Conservation (phyloP, 1,140 invertebrate genomes). For the Drosophila sechellia region DNA sequence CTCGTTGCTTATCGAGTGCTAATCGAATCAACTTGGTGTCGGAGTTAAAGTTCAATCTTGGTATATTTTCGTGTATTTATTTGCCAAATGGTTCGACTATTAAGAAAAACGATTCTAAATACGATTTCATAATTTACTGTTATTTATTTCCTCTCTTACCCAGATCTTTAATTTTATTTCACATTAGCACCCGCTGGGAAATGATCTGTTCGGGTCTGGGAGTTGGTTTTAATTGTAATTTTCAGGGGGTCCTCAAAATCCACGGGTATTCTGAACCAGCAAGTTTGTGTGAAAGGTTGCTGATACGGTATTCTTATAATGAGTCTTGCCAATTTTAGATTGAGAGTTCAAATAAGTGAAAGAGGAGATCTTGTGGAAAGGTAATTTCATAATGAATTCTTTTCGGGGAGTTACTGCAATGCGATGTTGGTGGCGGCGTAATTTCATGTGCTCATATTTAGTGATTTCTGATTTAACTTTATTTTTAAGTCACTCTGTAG, state of each 20-base stretch:
- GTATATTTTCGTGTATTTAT: slow-evolving; percentile 33
- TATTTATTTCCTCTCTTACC: slow-evolving; percentile 24
- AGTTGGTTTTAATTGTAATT: slow-evolving; percentile 72
- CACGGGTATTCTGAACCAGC: slow-evolving; percentile 22
- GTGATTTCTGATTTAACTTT: neutral
- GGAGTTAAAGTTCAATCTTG: slow-evolving; percentile 37
- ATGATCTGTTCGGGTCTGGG: slow-evolving; percentile 22
- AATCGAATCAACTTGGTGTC: slow-evolving; percentile 10
- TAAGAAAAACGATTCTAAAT: slow-evolving; percentile 44
- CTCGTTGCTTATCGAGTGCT: slow-evolving; percentile 35
- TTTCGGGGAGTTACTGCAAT: slow-evolving; percentile 7
- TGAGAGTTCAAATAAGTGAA: slow-evolving; percentile 7
- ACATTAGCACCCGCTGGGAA: slow-evolving; percentile 62
- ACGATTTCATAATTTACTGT: slow-evolving; percentile 45
- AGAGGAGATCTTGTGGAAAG: slow-evolving; percentile 24
- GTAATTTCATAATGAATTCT: slow-evolving; percentile 24
- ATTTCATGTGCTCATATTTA: too few relatives aligned
- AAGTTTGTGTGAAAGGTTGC: slow-evolving; percentile 65
- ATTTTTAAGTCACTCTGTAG: neutral
- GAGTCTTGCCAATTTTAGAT: slow-evolving; percentile 52
- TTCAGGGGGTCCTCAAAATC: slow-evolving; percentile 60
- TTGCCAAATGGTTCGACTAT: slow-evolving; percentile 33
- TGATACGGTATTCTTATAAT: slow-evolving; percentile 46
- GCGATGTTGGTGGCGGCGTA: neutral
- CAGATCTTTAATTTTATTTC: slow-evolving; percentile 42